Evolutionary conservation across 1,140 invertebrate species (phyloP), one percentile per base, ranked within the genome.

Genomic region (Leptinotarsa lineolata): DNA sequence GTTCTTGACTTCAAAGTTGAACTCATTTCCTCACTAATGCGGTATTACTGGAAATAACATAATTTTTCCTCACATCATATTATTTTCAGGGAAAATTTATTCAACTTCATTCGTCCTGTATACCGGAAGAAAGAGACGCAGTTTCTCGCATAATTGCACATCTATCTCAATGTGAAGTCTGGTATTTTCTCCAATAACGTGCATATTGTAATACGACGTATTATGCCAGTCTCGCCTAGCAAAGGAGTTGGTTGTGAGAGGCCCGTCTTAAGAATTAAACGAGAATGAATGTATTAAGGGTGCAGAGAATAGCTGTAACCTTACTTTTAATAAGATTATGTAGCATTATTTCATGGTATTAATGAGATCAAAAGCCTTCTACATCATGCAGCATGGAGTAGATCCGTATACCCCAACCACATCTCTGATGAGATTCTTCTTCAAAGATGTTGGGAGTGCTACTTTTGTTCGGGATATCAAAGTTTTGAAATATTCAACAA

Each of bases 311-410:
- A 77, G 83, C 84, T 84, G 85, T 88, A 88, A 87, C 85, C 87
- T 88, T 86, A 81, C 85, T 85, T 87, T 85, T 86, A 87, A 87
- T 89, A 88, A 88, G 87, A 88, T 88, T 88, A 88, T 87, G 86
- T 86, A 86, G 84, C 84, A 88, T 89, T 89, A 89, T 89, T 89
- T 89, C 88, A 85, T 87, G 85, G 85, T 86, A 86, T 87, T 88
- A 88, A 88, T 87, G 87, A 88, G 86, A 88, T 87, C 87, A 88
- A 87, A 87, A 88, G 87, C 87, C 86, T 86, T 86, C 83, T 82
- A 80, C 80, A 81, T 82, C 77, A 77, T 79, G 75, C 74, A 79
- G 71, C 76, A 76, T 72, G 65, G 76, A 79, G 74, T 74, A 78
- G 76, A 82, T 82, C 79, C 74, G 59, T 71, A 61, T 72, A 59